Conservation (phyloP, 2,797 vertebrate genomes). For the Emydoidea blandingii region DNA sequence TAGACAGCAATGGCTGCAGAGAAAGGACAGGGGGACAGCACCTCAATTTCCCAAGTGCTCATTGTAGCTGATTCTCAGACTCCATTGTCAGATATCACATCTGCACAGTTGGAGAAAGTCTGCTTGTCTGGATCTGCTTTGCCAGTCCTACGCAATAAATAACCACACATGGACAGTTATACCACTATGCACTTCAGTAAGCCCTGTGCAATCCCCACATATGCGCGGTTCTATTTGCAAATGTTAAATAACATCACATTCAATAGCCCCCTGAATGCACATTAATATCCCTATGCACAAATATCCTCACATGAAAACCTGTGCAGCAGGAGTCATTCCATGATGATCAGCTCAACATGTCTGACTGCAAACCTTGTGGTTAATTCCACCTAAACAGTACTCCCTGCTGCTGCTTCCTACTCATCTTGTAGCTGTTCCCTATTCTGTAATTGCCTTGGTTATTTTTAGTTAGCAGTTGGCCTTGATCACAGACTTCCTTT, state of each 20-base stretch:
- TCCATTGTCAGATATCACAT: not conserved
- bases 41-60: not conserved
- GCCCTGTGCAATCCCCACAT: not conserved
- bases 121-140: not conserved
- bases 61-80: not conserved
- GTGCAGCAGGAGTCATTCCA: not conserved
- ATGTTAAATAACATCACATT: not conserved
- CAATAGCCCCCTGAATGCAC: not conserved
- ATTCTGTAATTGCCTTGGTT: accelerated
- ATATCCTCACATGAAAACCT: not conserved
- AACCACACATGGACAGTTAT: not conserved
- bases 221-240: not conserved
- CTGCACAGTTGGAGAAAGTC: accelerated
- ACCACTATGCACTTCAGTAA: conserved; percentile 15
- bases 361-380: conserved; percentile 42
- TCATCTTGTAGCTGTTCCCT: not conserved
- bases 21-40: accelerated
- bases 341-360: conserved; percentile 23
- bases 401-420: not conserved
- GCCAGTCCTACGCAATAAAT: not conserved
- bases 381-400: conserved; percentile 32
- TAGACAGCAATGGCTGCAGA: conserved; percentile 14
- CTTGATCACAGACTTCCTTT: not conserved
- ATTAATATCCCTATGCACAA: conserved; percentile 32
- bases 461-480: not conserved